phyloP scores from a whole-genome alignment of 2,113 vertebrate genomes.

The Pteronura brasiliensis region DNA sequence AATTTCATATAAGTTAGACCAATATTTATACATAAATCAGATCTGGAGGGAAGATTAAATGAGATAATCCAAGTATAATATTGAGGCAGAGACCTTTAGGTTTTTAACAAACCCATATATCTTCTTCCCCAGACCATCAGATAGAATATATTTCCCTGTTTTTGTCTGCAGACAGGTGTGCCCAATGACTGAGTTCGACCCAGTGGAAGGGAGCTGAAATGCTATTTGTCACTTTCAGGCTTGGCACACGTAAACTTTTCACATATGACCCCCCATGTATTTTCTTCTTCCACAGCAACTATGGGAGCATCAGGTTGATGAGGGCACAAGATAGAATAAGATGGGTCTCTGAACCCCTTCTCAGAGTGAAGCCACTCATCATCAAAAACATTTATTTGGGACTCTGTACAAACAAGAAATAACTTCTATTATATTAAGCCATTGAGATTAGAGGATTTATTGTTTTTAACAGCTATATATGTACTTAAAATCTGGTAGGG shows the following conservation, averaged over 20 bases:
- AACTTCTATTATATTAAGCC: not conserved
- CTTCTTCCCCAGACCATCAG: not conserved
- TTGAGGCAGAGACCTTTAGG: not conserved
- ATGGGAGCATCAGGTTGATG: not conserved
- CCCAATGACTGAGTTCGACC: not conserved
- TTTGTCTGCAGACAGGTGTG: not conserved
- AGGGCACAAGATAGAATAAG: not conserved
- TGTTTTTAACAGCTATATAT: not conserved
- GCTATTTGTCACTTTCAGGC: not conserved
- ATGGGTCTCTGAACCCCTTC: not conserved
- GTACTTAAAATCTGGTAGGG: not conserved
- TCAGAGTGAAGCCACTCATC: not conserved
- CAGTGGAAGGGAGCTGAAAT: not conserved
- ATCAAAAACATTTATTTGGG: not conserved
- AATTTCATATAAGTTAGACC: not conserved
- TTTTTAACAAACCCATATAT: not conserved
- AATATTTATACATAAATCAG: not conserved
- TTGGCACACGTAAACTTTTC: not conserved
- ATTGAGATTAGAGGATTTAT: not conserved
- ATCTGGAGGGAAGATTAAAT: not conserved
- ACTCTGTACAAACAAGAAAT: not conserved
- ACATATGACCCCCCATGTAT: rapidly evolving
- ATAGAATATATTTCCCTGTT: not conserved
- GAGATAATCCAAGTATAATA: not conserved
- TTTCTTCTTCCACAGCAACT: not conserved